Base-by-base conservation (phyloP, 2,113 vertebrate genomes). In the Tachycineta bicolor region DNA sequence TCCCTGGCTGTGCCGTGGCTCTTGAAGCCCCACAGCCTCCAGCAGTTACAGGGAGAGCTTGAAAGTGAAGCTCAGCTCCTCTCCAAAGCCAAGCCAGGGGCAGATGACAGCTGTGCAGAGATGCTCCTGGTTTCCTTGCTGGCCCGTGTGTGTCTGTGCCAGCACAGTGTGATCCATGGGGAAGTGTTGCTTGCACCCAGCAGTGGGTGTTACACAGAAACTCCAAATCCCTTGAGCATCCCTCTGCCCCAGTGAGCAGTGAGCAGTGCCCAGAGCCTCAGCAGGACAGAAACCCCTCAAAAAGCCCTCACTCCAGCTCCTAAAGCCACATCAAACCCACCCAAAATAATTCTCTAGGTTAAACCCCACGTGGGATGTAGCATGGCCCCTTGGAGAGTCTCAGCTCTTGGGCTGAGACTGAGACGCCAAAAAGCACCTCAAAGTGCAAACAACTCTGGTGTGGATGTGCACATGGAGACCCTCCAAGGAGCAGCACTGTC, bases 1-100 rank as follows among this genome's bases (percentile, higher is more conserved):
- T 71, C 7, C 0, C 13, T 63, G 68, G 37, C 77, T 47, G 29
- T 7, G 1, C 4, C 0, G 1, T 22, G 65, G 41, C 34, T 52
- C 39, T 53, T 6, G 3, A 47, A 62, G 55, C 33, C 33, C 50
- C 71, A 39, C 33, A 47, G 63, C 43, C 24, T 49, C 47, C 70
- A 74, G 62, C 20, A 31, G 34, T 0, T 29, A 33, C 46, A 52
- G 33, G 13, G 20, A 47, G 62, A 58, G 37, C 37, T 21, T 62
- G 22, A 37, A 83, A 65, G 21, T 4, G 5, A 75, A 37, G 37
- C 34, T 8, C 71, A 34, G 33, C 50, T 86, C 43, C 39, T 68
- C 28, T 41, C 49, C 60, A 44, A 55, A 87, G 63, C 53, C 59
- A 56, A 69, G 50, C 31, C 53, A 53, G 0, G 33, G 50, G 64